Base-by-base conservation (phyloP, 1,140 invertebrate species). In the Drosophila oshimai region DNA sequence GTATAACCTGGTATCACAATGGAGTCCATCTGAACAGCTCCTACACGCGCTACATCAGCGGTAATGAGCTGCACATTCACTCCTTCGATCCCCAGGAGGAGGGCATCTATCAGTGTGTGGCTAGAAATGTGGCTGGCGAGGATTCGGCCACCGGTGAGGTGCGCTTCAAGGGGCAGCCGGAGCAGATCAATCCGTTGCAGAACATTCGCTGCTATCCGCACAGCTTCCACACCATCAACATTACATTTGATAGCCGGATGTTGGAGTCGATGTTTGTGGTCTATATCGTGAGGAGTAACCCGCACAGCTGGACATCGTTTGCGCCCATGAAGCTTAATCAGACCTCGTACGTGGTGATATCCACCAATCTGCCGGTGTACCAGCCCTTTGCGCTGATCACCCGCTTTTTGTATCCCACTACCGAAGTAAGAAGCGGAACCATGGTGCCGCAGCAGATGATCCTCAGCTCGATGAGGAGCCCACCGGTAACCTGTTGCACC, bases 51-150 rank as follows among this genome's bases (percentile, higher is more conserved):
- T 87, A 89, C 39, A 89, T 90, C n/a, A 84, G 60, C 47, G 75
- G 84, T 31, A 88, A 87, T 9, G 81, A 84, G 53, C 45, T 91
- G 50, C 61, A 72, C 13, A 77, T 90, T 9, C 80, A 89, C 34
- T 91, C 90, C 0, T 89, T 91, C 15, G 90, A 91, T 47, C 83
- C 83, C 9, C 70, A 86, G 47, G 90, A 91, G 67, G 89, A 74
- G 36, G 90, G 90, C 45, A 86, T 91, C 10, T 91, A 91, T 74
- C 90, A 91, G 67, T 91, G 90, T 47, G 83, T 91, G 60, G 90
- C 90, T 1, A 42, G 70, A 0, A 91, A 91, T 49, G 68, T 87
- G 6, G 88, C 89, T 26, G 90, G 90, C 13, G 90, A 91, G 70
- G 81, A 80, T 15, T 81, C 79, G 31, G 62, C 75, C 10, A 74